Percentiles rank a stretch among this genome's conserved stretches.
phyloP scores from a whole-genome alignment of 2,888 invertebrate genomes.

The Sarcophaga caerulescens region DNA sequence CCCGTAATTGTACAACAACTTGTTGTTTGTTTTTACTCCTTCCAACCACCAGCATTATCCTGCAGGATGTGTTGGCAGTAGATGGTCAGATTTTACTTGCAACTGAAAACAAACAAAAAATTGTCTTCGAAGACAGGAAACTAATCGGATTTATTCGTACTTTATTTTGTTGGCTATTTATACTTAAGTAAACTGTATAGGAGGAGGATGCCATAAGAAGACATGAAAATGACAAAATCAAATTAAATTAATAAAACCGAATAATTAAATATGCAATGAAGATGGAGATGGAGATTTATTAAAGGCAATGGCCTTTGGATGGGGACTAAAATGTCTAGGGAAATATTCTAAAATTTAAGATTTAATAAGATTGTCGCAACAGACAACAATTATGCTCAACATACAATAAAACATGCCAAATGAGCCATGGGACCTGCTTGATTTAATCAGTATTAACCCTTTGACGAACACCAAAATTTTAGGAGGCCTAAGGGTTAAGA shows the following conservation, averaged over 20 bases:
- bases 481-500: too few species aligned
- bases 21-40: constrained; percentile 12
- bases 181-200: constrained; percentile 21
- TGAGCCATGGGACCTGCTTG: too few species aligned
- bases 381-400: too few species aligned
- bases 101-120: background rate
- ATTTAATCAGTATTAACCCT: too few species aligned
- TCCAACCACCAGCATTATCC: background rate
- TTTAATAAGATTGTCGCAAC: too few species aligned
- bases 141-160: constrained; percentile 54
- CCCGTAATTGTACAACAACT: constrained; percentile 38
- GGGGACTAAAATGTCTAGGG: too few species aligned
- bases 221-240: constrained; percentile 33
- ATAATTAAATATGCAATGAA: background rate
- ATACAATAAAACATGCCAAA: too few species aligned
- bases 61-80: background rate
- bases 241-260: constrained; percentile 38
- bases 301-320: background rate
- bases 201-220: background rate
- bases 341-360: too few species aligned
- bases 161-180: background rate
- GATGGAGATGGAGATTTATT: background rate
- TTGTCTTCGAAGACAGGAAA: constrained; percentile 20
- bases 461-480: too few species aligned
- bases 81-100: background rate